Percentiles rank a stretch among this genome's conserved stretches.
Evolutionary conservation across 2,113 vertebrate genomes (phyloP).

Genomic region (Sinosuthora webbiana): DNA sequence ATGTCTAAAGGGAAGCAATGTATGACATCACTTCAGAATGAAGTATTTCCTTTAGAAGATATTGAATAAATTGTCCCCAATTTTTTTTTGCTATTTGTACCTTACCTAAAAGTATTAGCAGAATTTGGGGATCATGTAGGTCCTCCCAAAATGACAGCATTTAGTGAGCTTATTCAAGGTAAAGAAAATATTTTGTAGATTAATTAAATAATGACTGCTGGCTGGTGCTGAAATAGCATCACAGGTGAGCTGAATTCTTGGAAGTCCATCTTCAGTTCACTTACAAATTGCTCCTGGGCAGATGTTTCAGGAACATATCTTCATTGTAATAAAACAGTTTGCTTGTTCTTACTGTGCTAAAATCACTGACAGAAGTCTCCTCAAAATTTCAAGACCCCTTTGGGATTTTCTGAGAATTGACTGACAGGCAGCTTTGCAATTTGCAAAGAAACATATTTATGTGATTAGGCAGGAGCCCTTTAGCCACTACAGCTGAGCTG

Average conservation of each 20-base stretch:
- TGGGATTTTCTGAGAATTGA: not conserved
- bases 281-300: not conserved
- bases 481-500: not conserved
- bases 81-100: not conserved
- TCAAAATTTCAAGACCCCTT: not conserved
- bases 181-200: not conserved
- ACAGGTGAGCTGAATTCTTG: not conserved
- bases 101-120: not conserved
- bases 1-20: not conserved
- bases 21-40: not conserved
- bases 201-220: not conserved
- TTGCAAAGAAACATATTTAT: not conserved
- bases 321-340: not conserved
- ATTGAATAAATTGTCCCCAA: not conserved
- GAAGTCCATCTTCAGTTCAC: not conserved
- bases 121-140: not conserved
- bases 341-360: not conserved
- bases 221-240: not conserved
- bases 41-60: not conserved
- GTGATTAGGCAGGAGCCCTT: not conserved
- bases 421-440: not conserved
- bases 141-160: not conserved
- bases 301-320: not conserved
- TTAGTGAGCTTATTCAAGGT: not conserved
- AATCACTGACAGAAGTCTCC: not conserved